phyloP scores from a whole-genome alignment of 2,888 invertebrate genomes.

The Myopa testacea region DNA sequence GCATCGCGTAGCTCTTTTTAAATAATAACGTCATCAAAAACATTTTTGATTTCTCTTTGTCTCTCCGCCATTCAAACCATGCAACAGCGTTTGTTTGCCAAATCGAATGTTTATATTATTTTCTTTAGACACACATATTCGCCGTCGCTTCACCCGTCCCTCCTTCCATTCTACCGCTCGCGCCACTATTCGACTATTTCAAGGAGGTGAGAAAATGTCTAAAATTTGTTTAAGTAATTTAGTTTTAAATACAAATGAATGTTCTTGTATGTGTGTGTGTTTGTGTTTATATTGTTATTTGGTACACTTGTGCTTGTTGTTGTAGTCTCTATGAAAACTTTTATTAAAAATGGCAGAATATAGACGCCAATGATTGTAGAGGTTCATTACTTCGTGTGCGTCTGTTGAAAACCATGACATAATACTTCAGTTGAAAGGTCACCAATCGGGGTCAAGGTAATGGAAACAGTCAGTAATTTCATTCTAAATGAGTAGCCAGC shows the following conservation, averaged over 20 bases:
- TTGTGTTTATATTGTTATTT: neutral
- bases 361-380: constrained; percentile 8
- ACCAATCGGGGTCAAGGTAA: constrained; percentile 46
- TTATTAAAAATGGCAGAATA: constrained; percentile 9
- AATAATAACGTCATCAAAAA: constrained; percentile 46
- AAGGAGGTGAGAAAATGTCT: constrained; percentile 43
- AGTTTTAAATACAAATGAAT: constrained; percentile 15
- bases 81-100: constrained; percentile 36
- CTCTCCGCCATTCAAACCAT: neutral
- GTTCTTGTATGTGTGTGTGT: constrained; percentile 12
- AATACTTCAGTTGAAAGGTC: constrained; percentile 42
- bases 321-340: neutral
- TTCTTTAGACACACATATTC: constrained; percentile 19
- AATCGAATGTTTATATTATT: constrained; percentile 41
- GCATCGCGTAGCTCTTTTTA: constrained; percentile 28
- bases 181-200: neutral
- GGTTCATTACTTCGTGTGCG: neutral
- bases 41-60: constrained; percentile 40
- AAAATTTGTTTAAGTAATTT: constrained; percentile 39
- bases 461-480: constrained; percentile 5
- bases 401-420: constrained; percentile 24
- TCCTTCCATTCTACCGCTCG: neutral
- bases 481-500: neutral
- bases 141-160: neutral
- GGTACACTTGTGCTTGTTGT: neutral